A percentile compares a stretch with the other conserved stretches of the same genome.
These are phyloP conservation scores for Epirrita christyi DNA, from an alignment of 2,888 invertebrate genomes.

Conservation along the genomic window DNA sequence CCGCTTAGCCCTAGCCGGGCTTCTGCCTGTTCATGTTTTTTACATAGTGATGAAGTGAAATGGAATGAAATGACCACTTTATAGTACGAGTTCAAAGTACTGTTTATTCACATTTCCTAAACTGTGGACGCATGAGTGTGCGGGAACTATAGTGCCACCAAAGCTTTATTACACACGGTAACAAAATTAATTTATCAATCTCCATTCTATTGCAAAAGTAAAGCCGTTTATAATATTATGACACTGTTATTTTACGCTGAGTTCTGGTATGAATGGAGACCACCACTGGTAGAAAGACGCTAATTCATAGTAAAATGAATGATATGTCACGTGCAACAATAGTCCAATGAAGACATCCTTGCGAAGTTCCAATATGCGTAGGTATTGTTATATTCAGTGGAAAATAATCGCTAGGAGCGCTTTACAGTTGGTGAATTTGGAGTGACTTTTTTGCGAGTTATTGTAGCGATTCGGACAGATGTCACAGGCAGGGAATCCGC, in stretches of 20 bases:
- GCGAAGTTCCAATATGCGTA: conserved; percentile 47
- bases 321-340: conserved; percentile 75
- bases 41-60: too few relatives aligned
- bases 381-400: conserved; percentile 65
- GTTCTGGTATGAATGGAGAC: conserved; percentile 52
- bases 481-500: conserved; percentile 77
- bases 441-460: conserved; percentile 81
- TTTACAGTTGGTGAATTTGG: conserved; percentile 73
- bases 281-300: conserved; percentile 63
- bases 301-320: conserved; percentile 70
- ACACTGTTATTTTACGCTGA: conserved; percentile 48
- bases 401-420: conserved; percentile 69
- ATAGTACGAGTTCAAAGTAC: too few relatives aligned
- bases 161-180: neutral
- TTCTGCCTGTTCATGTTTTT: too few relatives aligned
- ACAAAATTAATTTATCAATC: conserved; percentile 42
- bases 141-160: too few relatives aligned
- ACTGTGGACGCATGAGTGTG: too few relatives aligned
- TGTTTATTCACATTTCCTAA: too few relatives aligned
- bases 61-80: too few relatives aligned
- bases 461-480: conserved; percentile 83
- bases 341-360: conserved; percentile 70
- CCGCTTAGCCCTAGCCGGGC: too few relatives aligned
- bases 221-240: conserved; percentile 72
- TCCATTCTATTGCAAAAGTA: conserved; percentile 55